Conservation (phyloP, 2,797 vertebrate species). For the Catostomus latipinnis region DNA sequence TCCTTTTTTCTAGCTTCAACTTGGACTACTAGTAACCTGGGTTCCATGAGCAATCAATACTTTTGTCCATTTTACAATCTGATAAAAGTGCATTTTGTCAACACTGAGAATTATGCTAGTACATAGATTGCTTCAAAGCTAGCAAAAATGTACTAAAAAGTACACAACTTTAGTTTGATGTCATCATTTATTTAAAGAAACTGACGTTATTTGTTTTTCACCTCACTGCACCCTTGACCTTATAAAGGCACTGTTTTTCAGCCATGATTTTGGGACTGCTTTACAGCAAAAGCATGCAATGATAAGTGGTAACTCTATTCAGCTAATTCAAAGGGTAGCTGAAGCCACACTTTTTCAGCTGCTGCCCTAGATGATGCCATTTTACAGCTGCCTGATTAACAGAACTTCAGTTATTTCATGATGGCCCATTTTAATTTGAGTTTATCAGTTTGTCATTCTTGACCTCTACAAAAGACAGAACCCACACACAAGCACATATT, state of each 20-base stretch:
- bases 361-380: neutral
- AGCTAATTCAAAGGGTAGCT: neutral
- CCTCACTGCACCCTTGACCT: slow-evolving; percentile 11
- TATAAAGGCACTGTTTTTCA: slow-evolving; percentile 4
- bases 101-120: too few species aligned
- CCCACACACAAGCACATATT: slow-evolving; percentile 30
- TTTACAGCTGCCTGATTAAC: slow-evolving; percentile 41
- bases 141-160: too few species aligned
- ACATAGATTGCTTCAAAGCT: too few species aligned
- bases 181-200: neutral
- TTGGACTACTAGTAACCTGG: too few species aligned
- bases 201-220: neutral
- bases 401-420: slow-evolving; percentile 14
- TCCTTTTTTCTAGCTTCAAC: too few species aligned
- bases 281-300: slow-evolving; percentile 19
- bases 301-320: neutral
- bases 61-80: too few species aligned
- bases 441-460: slow-evolving; percentile 47
- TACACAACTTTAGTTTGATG: too few species aligned
- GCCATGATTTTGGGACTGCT: slow-evolving; percentile 16
- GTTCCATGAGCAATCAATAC: too few species aligned
- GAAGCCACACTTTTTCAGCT: neutral
- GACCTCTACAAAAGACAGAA: slow-evolving; percentile 46
- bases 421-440: slow-evolving; percentile 14
- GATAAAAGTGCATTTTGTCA: too few species aligned